Percentiles rank a stretch among this genome's conserved stretches.
These are phyloP conservation scores for Asteroscopus sphinx DNA, from an alignment of 2,888 invertebrate species.

Conservation along the genomic window DNA sequence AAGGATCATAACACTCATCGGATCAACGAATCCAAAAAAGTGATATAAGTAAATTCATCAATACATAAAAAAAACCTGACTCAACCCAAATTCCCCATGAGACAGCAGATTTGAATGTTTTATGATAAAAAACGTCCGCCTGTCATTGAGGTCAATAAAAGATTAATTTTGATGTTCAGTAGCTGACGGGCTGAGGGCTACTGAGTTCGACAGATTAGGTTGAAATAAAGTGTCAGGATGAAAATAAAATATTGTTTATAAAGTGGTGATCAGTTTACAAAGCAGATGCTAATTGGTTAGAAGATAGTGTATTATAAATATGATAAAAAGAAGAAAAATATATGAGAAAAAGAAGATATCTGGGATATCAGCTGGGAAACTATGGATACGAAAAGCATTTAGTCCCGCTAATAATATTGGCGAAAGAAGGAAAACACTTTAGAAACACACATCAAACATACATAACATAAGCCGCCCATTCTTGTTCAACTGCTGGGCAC, in stretches of 20 bases:
- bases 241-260: slow-evolving; percentile 11
- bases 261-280: not conserved
- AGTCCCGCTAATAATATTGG: too few relatives aligned
- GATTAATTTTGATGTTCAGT: slow-evolving; percentile 54
- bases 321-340: too few relatives aligned
- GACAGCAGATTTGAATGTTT: slow-evolving; percentile 32
- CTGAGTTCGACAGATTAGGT: slow-evolving; percentile 36
- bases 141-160: slow-evolving; percentile 53
- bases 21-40: slow-evolving; percentile 27
- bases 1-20: slow-evolving; percentile 30
- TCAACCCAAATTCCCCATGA: slow-evolving; percentile 31
- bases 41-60: slow-evolving; percentile 35
- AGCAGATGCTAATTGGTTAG: too few relatives aligned
- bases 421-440: too few relatives aligned
- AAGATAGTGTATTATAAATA: too few relatives aligned
- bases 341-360: too few relatives aligned
- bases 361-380: too few relatives aligned
- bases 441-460: too few relatives aligned
- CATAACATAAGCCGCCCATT: too few relatives aligned
- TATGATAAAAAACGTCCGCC: slow-evolving; percentile 40
- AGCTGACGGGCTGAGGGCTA: slow-evolving; percentile 42
- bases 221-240: slow-evolving; percentile 9
- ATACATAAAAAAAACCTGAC: slow-evolving; percentile 35
- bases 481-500: too few relatives aligned
- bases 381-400: too few relatives aligned